Base-by-base conservation (phyloP, 2,113 vertebrate species). In the Archocentrus centrarchus region DNA sequence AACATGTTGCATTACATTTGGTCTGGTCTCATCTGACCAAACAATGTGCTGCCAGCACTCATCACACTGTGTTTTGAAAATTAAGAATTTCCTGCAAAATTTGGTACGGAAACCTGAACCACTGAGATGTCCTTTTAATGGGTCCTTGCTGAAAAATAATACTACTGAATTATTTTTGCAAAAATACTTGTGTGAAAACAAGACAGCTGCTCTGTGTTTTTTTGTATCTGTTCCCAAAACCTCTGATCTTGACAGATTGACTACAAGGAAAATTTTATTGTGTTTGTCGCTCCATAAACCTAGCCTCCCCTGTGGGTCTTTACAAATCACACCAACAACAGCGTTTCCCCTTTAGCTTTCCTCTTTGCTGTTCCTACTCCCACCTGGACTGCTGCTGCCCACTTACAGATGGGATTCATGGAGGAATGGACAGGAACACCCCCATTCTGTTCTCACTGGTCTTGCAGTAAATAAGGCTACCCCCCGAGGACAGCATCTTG, bases 301-400 rank as follows among this genome's bases (percentile, higher is more conserved):
- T 39, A n/a, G 53, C 4, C 20, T 88, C 86, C 82, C 80, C 20
- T 8, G 47, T 37, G 53, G 4, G 61, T 85, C 62, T 15, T 90
- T 17, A 60, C 39, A 22, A 83, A 85, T 15, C 27, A 30, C 39
- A 77, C 59, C 7, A 77, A 63, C 59, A 60, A 35, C 20, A 55
- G 50, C 2, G 39, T 80, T 93, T 92, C 88, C 89, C 87, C 8
- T 62, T 68, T 53, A 59, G 77, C n/a, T 84, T 90, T 89, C 92
- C 89, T 85, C 58, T 24, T 17, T 3, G 0, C 66, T 57, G 61
- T 27, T 80, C 32, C 57, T 24, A 22, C 47, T 80, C 27, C 75
- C 30, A 82, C 87, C 73, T 80, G 44, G 44, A 85, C 27, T 1
- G 5, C 62, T 1, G 18, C 55, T 79, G 75, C 57, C 35, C 14